Evolutionary conservation across 2,888 invertebrate genomes (phyloP).

Genomic region (Tenthredo scrophulariae): DNA sequence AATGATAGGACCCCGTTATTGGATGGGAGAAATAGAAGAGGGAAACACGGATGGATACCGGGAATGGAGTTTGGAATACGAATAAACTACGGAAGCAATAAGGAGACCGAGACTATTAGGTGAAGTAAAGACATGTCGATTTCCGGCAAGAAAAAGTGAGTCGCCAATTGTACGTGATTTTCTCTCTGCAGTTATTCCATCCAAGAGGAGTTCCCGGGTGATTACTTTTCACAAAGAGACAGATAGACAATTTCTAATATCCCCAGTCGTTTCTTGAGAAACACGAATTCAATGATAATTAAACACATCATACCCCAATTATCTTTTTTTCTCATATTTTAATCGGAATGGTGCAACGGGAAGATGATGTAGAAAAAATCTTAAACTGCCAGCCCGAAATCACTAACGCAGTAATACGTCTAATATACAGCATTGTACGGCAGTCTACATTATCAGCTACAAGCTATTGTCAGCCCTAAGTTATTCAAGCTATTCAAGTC

Average conservation of each 20-base stretch:
- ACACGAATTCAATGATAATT: neutral
- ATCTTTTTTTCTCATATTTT: neutral
- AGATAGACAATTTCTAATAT: neutral
- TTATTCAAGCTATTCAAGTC: slow-evolving; percentile 10
- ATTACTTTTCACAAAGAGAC: neutral
- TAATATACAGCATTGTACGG: neutral
- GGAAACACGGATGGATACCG: slow-evolving; percentile 12
- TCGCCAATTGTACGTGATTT: neutral
- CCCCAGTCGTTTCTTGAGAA: neutral
- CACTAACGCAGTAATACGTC: neutral
- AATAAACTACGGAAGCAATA: neutral
- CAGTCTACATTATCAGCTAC: neutral
- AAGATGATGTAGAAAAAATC: neutral
- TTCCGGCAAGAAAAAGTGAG: neutral
- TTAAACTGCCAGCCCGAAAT: neutral
- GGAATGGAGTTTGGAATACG: neutral
- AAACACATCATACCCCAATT: neutral
- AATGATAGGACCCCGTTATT: slow-evolving; percentile 53
- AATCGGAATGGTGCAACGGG: neutral
- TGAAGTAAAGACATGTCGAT: neutral
- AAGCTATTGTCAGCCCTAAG: neutral
- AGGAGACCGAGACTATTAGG: neutral
- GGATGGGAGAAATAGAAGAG: slow-evolving; percentile 32
- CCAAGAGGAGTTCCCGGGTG: neutral
- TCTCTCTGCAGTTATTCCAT: neutral